Conservation (phyloP, 2,888 invertebrate genomes). For the Nysson spinosus region DNA sequence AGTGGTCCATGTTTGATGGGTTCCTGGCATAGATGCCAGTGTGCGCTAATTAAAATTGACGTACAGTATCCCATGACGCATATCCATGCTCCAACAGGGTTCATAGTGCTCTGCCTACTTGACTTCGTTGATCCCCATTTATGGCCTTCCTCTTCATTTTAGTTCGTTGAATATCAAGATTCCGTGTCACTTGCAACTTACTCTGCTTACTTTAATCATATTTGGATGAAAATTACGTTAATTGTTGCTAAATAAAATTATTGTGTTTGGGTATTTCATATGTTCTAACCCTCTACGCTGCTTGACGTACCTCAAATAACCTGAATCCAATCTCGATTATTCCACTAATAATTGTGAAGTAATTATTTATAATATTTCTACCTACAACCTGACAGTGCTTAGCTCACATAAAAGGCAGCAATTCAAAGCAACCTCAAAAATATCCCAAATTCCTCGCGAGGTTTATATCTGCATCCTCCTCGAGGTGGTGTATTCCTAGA, state of each 20-base stretch:
- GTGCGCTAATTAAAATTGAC: constrained; percentile 70
- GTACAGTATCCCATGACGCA: constrained; percentile 55
- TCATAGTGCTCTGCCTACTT: constrained; percentile 13
- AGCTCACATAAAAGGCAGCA: too few relatives aligned
- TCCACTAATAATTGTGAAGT: too few relatives aligned
- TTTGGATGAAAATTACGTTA: too few relatives aligned
- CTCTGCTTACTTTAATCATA: too few relatives aligned
- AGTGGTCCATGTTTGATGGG: constrained; percentile 60
- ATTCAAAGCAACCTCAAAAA: too few relatives aligned
- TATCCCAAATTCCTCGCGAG: not conserved
- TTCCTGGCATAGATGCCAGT: constrained; percentile 57
- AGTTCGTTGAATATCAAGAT: constrained; percentile 16
- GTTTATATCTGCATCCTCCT: constrained; percentile 16
- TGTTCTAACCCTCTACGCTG: too few relatives aligned
- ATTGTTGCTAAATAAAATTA: too few relatives aligned
- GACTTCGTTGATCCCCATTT: constrained; percentile 22
- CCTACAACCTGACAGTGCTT: too few relatives aligned
- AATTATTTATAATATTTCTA: too few relatives aligned
- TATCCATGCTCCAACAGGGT: constrained; percentile 29
- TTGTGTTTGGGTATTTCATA: too few relatives aligned
- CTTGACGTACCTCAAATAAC: too few relatives aligned
- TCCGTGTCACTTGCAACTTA: constrained; percentile 3
- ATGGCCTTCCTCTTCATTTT: constrained; percentile 17
- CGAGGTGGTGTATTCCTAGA: constrained; percentile 8
- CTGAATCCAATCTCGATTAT: too few relatives aligned